Conservation (phyloP, 1,140 invertebrate species). For the Holcopasites calliopsidis region DNA sequence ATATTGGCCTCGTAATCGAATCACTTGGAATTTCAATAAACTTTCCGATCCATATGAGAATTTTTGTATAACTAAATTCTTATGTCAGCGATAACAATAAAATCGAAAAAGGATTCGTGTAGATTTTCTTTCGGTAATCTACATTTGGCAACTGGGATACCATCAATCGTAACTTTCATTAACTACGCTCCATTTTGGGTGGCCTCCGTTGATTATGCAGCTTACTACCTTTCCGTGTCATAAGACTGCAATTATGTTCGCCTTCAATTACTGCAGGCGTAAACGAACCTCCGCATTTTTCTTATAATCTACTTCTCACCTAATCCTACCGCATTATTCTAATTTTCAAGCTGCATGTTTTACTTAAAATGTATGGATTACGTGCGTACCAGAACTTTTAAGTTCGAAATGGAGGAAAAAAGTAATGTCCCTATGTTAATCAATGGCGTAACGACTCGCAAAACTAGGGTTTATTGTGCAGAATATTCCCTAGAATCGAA, state of each 20-base stretch:
- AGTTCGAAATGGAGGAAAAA: not conserved
- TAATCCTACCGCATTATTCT: not conserved
- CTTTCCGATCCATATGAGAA: constrained; percentile 39
- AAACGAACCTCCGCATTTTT: no score
- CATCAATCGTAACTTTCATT: constrained; percentile 54
- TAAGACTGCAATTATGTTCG: not conserved
- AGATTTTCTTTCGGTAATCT: constrained; percentile 47
- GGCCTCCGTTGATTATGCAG: constrained; percentile 43
- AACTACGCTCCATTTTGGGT: constrained; percentile 46
- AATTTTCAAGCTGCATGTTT: not conserved
- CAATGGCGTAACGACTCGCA: not conserved
- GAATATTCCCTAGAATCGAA: not conserved
- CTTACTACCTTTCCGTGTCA: constrained; percentile 43
- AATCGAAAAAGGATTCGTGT: constrained; percentile 55
- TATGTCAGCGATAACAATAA: constrained; percentile 65
- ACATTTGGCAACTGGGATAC: constrained; percentile 57
- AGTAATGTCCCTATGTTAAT: not conserved
- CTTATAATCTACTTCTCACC: not conserved
- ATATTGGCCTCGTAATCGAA: constrained; percentile 25
- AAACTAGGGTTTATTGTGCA: not conserved
- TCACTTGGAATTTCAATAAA: constrained; percentile 50
- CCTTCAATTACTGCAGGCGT: not conserved
- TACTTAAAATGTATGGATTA: not conserved
- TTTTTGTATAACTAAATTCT: constrained; percentile 58
- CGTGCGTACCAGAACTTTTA: not conserved